Conservation (phyloP, 2,113 vertebrate genomes). For the Siphamia tubifer region DNA sequence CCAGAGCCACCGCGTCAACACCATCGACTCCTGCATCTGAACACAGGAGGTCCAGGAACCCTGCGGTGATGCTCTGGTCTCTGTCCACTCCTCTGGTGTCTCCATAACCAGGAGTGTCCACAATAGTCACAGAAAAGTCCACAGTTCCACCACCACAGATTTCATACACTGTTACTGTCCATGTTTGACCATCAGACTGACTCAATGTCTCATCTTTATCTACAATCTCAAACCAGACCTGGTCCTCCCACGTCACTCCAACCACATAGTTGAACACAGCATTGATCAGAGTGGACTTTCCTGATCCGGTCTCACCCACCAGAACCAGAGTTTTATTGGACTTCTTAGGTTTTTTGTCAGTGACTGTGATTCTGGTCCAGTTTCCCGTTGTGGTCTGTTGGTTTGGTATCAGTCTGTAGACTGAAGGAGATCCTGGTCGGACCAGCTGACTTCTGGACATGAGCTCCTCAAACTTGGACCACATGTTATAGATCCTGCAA, state of each 20-base stretch:
- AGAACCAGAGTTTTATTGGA: constrained; percentile 17
- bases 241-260: constrained; percentile 11
- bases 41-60: background rate
- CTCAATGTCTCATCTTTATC: background rate
- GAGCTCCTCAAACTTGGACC: too few species aligned
- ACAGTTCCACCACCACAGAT: too few species aligned
- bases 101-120: constrained; percentile 13
- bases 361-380: background rate
- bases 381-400: too few species aligned
- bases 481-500: too few species aligned
- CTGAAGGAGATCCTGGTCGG: too few species aligned
- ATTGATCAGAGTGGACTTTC: constrained; percentile 22
- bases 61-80: background rate
- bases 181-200: constrained; percentile 6
- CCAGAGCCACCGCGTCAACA: constrained; percentile 27
- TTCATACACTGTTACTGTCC: constrained; percentile 22
- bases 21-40: background rate
- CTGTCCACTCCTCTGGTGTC: background rate
- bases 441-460: too few species aligned
- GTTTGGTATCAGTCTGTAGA: too few species aligned
- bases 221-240: constrained; percentile 14
- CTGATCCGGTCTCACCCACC: constrained; percentile 17
- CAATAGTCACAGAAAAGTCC: constrained; percentile 17
- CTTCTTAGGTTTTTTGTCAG: background rate
- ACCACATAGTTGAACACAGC: constrained; percentile 5